Evolutionary conservation across 2,113 vertebrate genomes (phyloP), one percentile per base, ranked within the genome.

Genomic region (Tonatia bakeri): DNA sequence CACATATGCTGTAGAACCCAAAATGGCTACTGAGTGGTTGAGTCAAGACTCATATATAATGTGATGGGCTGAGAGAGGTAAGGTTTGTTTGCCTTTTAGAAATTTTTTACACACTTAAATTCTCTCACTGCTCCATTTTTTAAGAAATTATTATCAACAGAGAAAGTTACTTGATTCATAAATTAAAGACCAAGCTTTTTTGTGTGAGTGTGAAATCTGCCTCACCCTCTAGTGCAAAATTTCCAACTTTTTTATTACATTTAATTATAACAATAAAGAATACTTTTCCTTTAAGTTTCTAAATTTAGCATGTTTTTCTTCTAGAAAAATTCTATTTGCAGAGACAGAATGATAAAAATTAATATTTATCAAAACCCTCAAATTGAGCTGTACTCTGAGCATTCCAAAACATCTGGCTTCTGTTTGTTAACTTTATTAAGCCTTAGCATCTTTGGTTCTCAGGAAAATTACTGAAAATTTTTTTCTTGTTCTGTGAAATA

Each of bases 201-300:
- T 89, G 76, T 38, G 47, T 89, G 69, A 92, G 7, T 87, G 96
- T 96, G 94, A 94, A 97, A 92, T 96, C 82, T 52, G 2, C 43
- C 31, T 96, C 40, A 92, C 96, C 85, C 64, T 96, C 59, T 59
- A 13, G 75, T 52, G 56, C 33, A 54, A 94, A 96, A 96, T 97
- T 97, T 97, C 79, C 52, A 96, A 81, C 19, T 97, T 96, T 91
- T n/a, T 97, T 14, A 90, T 45, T 97, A 73, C 52, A 96, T 89
- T 96, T 96, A 97, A 96, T 96, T 87, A 69, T 20, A 96, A 92
- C 38, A 95, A 96, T 88, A 64, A 79, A 95, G 97, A 97, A 96
- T 93, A 40, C 26, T 92, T 86, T 96, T 96, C 61, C 36, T 94
- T 93, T 31, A 19, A 1, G n/a, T 13, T 87, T 95, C 81, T 79